phyloP scores from a whole-genome alignment of 2,797 vertebrate species.

The Gobio occitaniae region DNA sequence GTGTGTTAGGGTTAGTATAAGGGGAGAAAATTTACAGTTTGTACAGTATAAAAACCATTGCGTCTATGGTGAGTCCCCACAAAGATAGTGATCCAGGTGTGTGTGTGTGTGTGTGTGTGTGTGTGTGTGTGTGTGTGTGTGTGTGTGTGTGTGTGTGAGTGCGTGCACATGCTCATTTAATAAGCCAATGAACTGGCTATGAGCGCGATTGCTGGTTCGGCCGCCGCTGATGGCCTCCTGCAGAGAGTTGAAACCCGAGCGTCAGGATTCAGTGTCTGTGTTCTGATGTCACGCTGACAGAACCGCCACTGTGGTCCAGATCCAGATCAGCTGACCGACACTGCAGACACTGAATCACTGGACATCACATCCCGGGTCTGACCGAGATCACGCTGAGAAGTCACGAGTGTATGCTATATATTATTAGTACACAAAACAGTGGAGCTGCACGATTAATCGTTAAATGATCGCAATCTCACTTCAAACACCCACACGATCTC shows the following conservation, averaged over 20 bases:
- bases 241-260: conserved; percentile 74
- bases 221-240: conserved; percentile 54
- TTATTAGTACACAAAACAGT: neutral
- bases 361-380: neutral
- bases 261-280: conserved; percentile 76
- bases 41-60: too few relatives aligned
- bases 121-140: too few relatives aligned
- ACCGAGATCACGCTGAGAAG: neutral
- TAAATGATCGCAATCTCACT: neutral
- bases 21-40: too few relatives aligned
- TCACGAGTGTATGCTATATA: neutral
- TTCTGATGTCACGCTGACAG: conserved; percentile 65
- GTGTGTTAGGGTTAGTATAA: too few relatives aligned
- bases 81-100: too few relatives aligned
- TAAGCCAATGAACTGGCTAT: conserved; percentile 17
- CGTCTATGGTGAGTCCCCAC: too few relatives aligned
- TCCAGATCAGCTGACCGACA: conserved; percentile 39
- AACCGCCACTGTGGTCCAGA: conserved; percentile 57
- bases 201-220: neutral
- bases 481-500: neutral
- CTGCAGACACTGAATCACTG: conserved; percentile 27
- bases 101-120: neutral
- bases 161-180: neutral
- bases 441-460: neutral
- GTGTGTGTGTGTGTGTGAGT: neutral